A percentile compares a stretch with the other conserved stretches of the same genome.
These are phyloP conservation scores for Monopis laevigella DNA, from an alignment of 2,888 invertebrate species.

Conservation along the genomic window DNA sequence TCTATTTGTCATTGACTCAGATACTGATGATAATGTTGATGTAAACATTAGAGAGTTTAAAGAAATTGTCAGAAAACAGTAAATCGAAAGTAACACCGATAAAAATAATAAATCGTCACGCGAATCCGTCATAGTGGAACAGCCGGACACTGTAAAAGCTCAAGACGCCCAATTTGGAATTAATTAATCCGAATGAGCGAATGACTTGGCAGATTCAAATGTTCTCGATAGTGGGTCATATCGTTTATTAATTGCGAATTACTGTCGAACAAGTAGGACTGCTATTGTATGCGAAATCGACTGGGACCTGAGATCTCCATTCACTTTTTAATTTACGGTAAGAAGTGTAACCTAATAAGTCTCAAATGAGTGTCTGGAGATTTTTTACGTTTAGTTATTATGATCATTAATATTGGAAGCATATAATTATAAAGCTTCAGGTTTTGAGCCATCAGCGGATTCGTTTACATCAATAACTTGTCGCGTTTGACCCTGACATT, in stretches of 20 bases:
- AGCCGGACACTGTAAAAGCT: slow-evolving; percentile 22
- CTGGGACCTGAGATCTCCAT: slow-evolving; percentile 5
- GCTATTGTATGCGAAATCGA: slow-evolving; percentile 35
- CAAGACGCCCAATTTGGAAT: slow-evolving; percentile 33
- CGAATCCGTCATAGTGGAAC: slow-evolving; percentile 10
- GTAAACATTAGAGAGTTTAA: slow-evolving; percentile 6
- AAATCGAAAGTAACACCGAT: slow-evolving; percentile 45
- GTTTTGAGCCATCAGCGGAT: no score
- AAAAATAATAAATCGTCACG: slow-evolving; percentile 18
- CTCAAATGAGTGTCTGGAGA: slow-evolving; percentile 4
- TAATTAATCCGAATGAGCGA: slow-evolving; percentile 42
- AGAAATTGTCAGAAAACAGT: slow-evolving; percentile 30
- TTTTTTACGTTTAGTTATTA: no score
- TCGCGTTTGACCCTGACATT: no score
- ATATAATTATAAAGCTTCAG: no score
- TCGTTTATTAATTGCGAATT: slow-evolving; percentile 58
- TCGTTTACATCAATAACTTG: no score
- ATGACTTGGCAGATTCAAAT: slow-evolving; percentile 46
- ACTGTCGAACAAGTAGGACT: slow-evolving; percentile 46
- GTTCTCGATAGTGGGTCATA: slow-evolving; percentile 47
- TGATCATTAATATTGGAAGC: no score
- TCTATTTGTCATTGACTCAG: slow-evolving; percentile 1
- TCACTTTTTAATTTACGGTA: slow-evolving; percentile 11
- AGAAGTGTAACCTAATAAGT: slow-evolving; percentile 3
- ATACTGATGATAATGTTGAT: slow-evolving; percentile 3